These are phyloP conservation scores for Ischnus inquisitorius DNA, from an alignment of 2,888 invertebrate species.

Conservation along the genomic window DNA sequence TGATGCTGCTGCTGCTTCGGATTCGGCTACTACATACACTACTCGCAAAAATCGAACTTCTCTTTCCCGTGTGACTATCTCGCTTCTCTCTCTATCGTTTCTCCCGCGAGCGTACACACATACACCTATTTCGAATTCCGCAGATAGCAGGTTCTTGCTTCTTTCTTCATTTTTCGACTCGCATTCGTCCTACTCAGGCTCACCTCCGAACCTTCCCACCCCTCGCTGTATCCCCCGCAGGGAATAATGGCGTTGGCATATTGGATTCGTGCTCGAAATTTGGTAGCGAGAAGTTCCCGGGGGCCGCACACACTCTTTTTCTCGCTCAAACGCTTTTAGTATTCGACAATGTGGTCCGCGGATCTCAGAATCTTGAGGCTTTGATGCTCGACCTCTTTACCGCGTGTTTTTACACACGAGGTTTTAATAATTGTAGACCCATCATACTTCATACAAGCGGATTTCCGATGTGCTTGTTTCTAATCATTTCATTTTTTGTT, in stretches of 20 bases:
- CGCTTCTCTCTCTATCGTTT: conserved; percentile 15
- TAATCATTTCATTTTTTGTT: not conserved
- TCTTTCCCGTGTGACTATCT: conserved; percentile 7
- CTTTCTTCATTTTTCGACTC: conserved; percentile 14
- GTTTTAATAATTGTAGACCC: conserved; percentile 21
- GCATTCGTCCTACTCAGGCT: not conserved
- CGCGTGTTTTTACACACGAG: conserved; percentile 18
- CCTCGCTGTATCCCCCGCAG: conserved; percentile 39
- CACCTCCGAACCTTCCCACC: conserved; percentile 41
- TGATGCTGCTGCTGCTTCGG: conserved; percentile 9
- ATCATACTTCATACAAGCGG: not conserved
- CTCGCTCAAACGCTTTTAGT: conserved; percentile 53
- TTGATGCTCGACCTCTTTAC: conserved; percentile 44
- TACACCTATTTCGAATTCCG: conserved; percentile 38
- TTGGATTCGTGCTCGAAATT: conserved; percentile 74
- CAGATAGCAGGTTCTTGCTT: conserved; percentile 32
- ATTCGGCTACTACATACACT: conserved; percentile 5
- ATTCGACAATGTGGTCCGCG: conserved; percentile 17
- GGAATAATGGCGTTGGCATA: conserved; percentile 71
- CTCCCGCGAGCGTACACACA: conserved; percentile 19
- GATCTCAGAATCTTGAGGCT: conserved; percentile 28
- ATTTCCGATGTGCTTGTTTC: not conserved
- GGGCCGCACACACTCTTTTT: not conserved
- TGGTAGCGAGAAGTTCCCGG: conserved; percentile 62
- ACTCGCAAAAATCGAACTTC: conserved; percentile 31